A percentile compares a stretch with the other conserved stretches of the same genome.
Evolutionary conservation across 2,113 vertebrate genomes (phyloP).

Genomic region (Dicentrarchus labrax): DNA sequence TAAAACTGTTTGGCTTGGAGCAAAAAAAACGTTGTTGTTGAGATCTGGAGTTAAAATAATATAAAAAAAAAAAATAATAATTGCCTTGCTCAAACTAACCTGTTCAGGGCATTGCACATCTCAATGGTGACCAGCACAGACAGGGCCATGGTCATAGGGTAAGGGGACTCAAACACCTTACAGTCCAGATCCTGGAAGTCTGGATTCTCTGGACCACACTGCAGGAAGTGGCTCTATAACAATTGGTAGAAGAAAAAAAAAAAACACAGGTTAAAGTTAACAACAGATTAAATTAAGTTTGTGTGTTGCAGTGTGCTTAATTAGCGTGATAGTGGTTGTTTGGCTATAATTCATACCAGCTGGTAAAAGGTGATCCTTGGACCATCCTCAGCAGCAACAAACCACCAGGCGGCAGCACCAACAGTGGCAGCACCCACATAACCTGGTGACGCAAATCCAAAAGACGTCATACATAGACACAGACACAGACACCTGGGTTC

Average conservation of each 20-base stretch:
- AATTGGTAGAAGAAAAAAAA: neutral
- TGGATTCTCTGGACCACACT: slow-evolving; percentile 94
- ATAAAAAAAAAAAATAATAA: too few relatives aligned
- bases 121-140: slow-evolving; percentile 99
- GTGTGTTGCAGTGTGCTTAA: neutral
- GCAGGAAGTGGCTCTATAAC: slow-evolving; percentile 94
- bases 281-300: too few relatives aligned
- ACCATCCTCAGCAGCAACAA: slow-evolving; percentile 97
- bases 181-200: slow-evolving; percentile 91
- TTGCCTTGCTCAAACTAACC: slow-evolving; percentile 81
- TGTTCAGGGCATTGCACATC: slow-evolving; percentile 99
- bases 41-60: neutral
- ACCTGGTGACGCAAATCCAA: slow-evolving; percentile 80
- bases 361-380: slow-evolving; percentile 95
- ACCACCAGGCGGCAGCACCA: slow-evolving; percentile 99
- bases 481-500: neutral
- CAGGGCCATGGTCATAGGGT: slow-evolving; percentile 99
- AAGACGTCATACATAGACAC: neutral
- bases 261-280: neutral
- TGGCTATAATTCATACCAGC: slow-evolving; percentile 85
- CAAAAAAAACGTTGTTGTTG: neutral
- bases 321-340: neutral
- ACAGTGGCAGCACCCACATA: slow-evolving; percentile 97
- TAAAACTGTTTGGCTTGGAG: neutral
- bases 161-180: slow-evolving; percentile 95